These are phyloP conservation scores for Lathamus discolor DNA, from an alignment of 2,113 vertebrate genomes.

Conservation along the genomic window DNA sequence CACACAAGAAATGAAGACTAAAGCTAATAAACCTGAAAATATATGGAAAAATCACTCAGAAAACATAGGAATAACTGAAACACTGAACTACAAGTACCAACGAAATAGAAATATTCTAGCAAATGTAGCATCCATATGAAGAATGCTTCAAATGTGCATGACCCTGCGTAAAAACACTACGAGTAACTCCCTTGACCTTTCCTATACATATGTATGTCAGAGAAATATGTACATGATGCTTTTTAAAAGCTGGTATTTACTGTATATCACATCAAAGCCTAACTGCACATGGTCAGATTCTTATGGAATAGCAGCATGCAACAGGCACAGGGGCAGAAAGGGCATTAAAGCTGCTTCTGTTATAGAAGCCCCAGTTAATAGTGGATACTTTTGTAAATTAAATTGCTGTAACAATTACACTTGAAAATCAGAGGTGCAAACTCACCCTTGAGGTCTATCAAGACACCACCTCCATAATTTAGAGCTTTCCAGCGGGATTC, in stretches of 20 bases:
- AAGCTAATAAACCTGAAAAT: not conserved
- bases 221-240: not conserved
- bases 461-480: not conserved
- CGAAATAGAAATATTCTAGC: not conserved
- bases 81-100: not conserved
- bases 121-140: not conserved
- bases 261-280: slow-evolving; percentile 1
- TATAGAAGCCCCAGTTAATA: not conserved
- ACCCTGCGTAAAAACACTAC: not conserved
- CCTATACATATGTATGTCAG: not conserved
- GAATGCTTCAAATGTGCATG: not conserved
- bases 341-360: not conserved
- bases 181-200: not conserved
- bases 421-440: not conserved
- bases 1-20: not conserved
- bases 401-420: not conserved
- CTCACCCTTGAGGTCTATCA: not conserved
- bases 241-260: slow-evolving; percentile 15
- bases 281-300: not conserved
- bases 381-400: not conserved
- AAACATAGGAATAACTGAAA: not conserved
- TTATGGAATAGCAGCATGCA: not conserved
- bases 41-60: not conserved
- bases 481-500: not conserved
- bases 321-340: not conserved